phyloP scores from a whole-genome alignment of 2,888 invertebrate genomes.

The Rhamphomyia laevipes region DNA sequence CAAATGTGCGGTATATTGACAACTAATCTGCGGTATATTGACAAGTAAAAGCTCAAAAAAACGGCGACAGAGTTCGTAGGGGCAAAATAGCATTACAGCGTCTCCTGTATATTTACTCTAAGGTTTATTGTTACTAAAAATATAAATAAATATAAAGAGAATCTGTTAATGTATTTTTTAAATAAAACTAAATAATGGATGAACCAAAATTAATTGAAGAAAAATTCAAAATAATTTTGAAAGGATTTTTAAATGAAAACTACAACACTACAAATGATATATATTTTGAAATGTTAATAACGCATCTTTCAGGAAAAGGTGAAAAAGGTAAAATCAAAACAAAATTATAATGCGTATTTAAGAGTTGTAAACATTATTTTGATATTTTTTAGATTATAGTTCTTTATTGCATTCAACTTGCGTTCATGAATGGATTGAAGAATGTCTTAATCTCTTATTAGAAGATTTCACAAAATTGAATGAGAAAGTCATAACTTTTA shows the following conservation, averaged over 20 bases:
- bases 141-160: no score
- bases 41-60: no score
- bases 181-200: no score
- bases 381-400: slow-evolving; percentile 28
- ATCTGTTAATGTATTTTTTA: no score
- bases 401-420: slow-evolving; percentile 30
- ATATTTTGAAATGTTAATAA: slow-evolving; percentile 51
- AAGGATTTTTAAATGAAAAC: slow-evolving; percentile 25
- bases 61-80: no score
- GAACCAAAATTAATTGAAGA: slow-evolving; percentile 5
- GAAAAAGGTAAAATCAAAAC: slow-evolving; percentile 28
- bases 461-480: slow-evolving; percentile 31
- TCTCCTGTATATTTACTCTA: no score
- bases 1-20: no score
- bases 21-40: no score
- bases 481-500: slow-evolving; percentile 45
- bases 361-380: background rate
- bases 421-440: slow-evolving; percentile 38
- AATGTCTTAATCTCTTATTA: slow-evolving; percentile 34
- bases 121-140: no score
- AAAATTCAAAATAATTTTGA: slow-evolving; percentile 21
- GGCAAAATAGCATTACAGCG: no score
- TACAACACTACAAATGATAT: slow-evolving; percentile 40
- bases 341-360: no score
- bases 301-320: slow-evolving; percentile 44